Percentiles rank a stretch among this genome's conserved stretches.
Evolutionary conservation across 1,140 invertebrate species (phyloP).

Genomic region (Gerris buenoi): DNA sequence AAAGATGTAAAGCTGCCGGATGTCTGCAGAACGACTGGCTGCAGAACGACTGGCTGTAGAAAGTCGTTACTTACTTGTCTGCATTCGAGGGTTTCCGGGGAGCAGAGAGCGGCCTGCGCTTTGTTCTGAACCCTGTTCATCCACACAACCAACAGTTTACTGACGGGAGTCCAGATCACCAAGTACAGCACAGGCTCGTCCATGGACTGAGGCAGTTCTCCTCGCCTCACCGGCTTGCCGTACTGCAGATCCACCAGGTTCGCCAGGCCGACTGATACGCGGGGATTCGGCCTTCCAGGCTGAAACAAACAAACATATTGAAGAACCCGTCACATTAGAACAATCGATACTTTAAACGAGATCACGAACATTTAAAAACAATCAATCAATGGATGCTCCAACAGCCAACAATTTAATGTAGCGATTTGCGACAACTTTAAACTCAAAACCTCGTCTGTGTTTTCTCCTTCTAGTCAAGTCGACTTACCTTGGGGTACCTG

Average conservation of each 20-base stretch:
- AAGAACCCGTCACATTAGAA: too few relatives aligned
- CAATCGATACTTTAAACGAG: too few relatives aligned
- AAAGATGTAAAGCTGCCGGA: too few relatives aligned
- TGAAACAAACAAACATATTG: too few relatives aligned
- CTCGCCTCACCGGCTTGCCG: neutral
- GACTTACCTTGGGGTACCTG: constrained; percentile 72
- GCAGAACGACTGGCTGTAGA: too few relatives aligned
- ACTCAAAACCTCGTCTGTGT: too few relatives aligned
- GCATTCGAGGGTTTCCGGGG: constrained; percentile 33
- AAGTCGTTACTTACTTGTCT: constrained; percentile 27
- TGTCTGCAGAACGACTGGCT: too few relatives aligned
- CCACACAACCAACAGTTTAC: constrained; percentile 47
- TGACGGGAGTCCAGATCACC: constrained; percentile 60
- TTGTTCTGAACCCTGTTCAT: constrained; percentile 73
- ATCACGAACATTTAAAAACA: too few relatives aligned
- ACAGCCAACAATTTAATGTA: too few relatives aligned
- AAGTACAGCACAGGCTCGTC: constrained; percentile 48
- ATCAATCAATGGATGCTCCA: too few relatives aligned
- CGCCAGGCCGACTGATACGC: constrained; percentile 48
- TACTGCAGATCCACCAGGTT: constrained; percentile 32
- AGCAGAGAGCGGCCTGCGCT: constrained; percentile 38
- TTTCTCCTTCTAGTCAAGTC: too few relatives aligned
- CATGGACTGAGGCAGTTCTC: constrained; percentile 7
- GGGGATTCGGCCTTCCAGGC: constrained; percentile 63
- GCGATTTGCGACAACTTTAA: too few relatives aligned